phyloP scores from a whole-genome alignment of 2,113 vertebrate species.

The Podiceps cristatus region DNA sequence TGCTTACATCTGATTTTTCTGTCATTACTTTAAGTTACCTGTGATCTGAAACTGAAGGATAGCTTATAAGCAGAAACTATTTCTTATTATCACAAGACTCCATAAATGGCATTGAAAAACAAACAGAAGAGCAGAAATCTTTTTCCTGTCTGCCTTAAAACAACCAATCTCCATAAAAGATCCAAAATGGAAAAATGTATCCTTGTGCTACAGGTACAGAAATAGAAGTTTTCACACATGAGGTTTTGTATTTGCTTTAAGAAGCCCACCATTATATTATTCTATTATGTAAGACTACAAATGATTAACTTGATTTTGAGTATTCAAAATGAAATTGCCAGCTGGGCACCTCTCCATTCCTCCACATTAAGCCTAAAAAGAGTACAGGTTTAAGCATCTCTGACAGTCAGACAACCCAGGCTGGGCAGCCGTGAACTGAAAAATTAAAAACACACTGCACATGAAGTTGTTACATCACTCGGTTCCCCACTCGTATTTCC shows the following conservation, averaged over 20 bases:
- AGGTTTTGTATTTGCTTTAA: not conserved
- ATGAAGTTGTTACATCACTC: not conserved
- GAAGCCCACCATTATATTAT: not conserved
- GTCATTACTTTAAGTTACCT: not conserved
- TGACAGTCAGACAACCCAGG: not conserved
- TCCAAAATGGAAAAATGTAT: not conserved
- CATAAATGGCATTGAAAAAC: not conserved
- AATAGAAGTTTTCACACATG: not conserved
- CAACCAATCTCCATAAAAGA: not conserved
- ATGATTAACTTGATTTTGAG: not conserved
- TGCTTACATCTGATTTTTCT: not conserved
- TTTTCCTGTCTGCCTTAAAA: not conserved
- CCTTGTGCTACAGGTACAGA: not conserved
- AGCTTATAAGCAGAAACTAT: not conserved
- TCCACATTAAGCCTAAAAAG: not conserved
- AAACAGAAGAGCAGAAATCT: not conserved
- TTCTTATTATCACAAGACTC: not conserved
- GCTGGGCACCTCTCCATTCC: not conserved
- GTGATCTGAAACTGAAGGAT: not conserved
- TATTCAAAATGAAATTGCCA: not conserved
- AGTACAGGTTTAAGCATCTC: not conserved
- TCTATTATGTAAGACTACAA: not conserved
- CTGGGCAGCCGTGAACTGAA: not conserved
- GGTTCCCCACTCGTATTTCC: not conserved
- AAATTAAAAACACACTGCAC: not conserved